Evolutionary conservation across 2,113 vertebrate species (phyloP), one percentile per base, ranked within the genome.

Genomic region (Alexandromys fortis): DNA sequence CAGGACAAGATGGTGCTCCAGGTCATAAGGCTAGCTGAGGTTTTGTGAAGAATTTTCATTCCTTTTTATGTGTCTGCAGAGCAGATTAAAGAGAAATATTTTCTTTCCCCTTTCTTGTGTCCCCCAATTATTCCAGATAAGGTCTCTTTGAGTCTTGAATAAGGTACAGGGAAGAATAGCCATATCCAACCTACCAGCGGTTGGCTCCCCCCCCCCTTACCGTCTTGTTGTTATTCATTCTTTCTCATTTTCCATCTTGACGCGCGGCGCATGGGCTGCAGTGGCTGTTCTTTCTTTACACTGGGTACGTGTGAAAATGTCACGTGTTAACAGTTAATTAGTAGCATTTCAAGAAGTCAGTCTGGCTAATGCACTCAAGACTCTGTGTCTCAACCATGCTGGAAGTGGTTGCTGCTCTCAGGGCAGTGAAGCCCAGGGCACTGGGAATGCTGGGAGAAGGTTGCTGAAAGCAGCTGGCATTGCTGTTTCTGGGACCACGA

Each of bases 311-410:
- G 45, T 78, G 90, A 61, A 73, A 77, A 76, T 95, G 86, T 78
- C 94, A 75, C n/a, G 83, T 88, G 76, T 78, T 92, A 95, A 96
- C 67, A 90, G 91, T 67, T 92, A 90, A 93, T 97, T 90, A 95
- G 93, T 22, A 94, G 85, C 87, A 70, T 94, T 89, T 92, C 96
- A 65, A 91, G 82, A 89, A 79, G 86, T 13, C 16, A 45, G 91
- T 68, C 49, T 94, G 89, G 82, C 82, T 91, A 65, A 94, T 73
- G 93, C n/a, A 76, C 42, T 61, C 24, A 4, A 33, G 89, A n/a
- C 92, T 52, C 58, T 12, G 42, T 77, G 67, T 52, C 52, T 61
- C 28, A 0, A 14, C 7, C 45, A 13, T 4, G 47, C 47, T 68
- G 65, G 85, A 38, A 52, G 24, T 26, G 49, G 79, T 47, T 94